Percentiles rank a stretch among this genome's conserved stretches.
Conservation (phyloP, 2,888 invertebrate species). For the Epirrhoe tristata region DNA sequence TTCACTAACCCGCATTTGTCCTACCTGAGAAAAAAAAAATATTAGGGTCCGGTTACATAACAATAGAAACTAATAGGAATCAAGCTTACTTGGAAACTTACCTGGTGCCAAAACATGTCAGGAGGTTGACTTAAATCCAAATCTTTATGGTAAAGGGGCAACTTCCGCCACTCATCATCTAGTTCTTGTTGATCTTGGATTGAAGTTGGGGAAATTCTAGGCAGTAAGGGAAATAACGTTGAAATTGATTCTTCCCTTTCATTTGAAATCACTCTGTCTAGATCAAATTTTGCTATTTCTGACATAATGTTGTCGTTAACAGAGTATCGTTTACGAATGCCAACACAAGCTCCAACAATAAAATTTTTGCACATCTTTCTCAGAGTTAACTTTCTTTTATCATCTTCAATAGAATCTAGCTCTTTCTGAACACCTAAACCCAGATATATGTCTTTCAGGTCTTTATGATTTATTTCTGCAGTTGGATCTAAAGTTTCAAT, state of each 20-base stretch:
- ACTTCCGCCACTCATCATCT: conserved; percentile 5
- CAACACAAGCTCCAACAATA: conserved; percentile 11
- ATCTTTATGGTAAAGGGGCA: neutral
- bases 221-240: neutral
- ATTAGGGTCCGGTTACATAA: neutral
- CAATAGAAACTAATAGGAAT: too few species aligned
- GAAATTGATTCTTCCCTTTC: conserved; percentile 1
- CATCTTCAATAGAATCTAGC: neutral
- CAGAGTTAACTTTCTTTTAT: conserved; percentile 7
- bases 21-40: neutral
- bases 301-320: conserved; percentile 10
- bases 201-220: conserved; percentile 1
- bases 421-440: conserved; percentile 14
- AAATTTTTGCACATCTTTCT: conserved; percentile 9
- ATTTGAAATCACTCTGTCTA: too few species aligned
- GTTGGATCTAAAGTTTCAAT: conserved; percentile 19
- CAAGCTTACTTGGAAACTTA: neutral
- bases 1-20: neutral
- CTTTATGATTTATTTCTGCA: neutral
- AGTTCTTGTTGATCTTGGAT: conserved; percentile 1
- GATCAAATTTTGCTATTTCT: neutral
- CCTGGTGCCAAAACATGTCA: conserved; percentile 9
- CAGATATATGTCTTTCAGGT: conserved; percentile 11
- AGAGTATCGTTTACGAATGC: conserved; percentile 19
- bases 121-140: conserved; percentile 1